These are phyloP conservation scores for Leptinotarsa juncta DNA, from an alignment of 2,888 invertebrate species.

Conservation along the genomic window DNA sequence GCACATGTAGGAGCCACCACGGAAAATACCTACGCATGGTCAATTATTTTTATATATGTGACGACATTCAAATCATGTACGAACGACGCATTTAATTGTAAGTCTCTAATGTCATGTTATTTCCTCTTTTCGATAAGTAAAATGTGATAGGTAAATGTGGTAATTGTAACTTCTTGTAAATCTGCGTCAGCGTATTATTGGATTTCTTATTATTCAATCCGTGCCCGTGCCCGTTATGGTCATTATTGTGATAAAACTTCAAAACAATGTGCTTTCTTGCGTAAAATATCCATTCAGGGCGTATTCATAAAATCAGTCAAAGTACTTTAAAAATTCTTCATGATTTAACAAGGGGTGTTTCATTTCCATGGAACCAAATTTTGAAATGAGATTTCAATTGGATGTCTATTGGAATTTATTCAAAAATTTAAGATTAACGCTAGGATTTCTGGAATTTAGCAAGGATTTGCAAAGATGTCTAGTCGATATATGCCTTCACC, in stretches of 20 bases:
- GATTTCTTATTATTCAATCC: constrained; percentile 2
- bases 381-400: constrained; percentile 19
- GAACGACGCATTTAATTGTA: not conserved
- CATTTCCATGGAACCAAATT: no score
- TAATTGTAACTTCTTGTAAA: not conserved
- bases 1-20: not conserved
- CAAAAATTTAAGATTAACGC: no score
- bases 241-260: constrained; percentile 14
- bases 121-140: not conserved
- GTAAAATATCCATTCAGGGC: constrained; percentile 8
- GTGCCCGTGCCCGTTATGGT: not conserved
- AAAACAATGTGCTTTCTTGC: not conserved
- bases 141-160: not conserved
- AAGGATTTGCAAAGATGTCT: no score
- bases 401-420: not conserved
- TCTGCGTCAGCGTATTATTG: not conserved
- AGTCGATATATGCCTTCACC: no score
- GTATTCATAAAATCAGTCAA: no score
- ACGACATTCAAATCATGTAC: not conserved
- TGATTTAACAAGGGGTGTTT: no score
- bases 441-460: no score
- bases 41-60: constrained; percentile 5
- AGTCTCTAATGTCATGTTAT: not conserved
- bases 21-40: not conserved
- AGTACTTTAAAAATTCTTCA: no score